Conservation (phyloP, 2,888 invertebrate species). For the Tenthredo livida region DNA sequence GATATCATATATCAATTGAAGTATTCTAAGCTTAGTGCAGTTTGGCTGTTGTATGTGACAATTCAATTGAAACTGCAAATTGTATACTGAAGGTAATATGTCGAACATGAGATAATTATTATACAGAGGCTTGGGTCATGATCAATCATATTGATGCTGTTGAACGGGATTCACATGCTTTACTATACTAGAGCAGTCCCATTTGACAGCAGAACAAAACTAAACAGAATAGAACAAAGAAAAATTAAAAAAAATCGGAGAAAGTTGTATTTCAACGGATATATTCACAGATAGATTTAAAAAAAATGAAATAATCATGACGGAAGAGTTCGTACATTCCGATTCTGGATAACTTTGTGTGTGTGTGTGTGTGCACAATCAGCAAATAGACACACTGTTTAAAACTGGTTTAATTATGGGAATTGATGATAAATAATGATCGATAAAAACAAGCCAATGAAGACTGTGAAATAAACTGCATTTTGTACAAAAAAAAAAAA, state of each 20-base stretch:
- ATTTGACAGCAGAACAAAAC: slow-evolving; percentile 29
- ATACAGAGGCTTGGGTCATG: slow-evolving; percentile 36
- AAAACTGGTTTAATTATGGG: slow-evolving; percentile 47
- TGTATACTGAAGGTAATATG: slow-evolving; percentile 25
- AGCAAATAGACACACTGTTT: slow-evolving; percentile 27
- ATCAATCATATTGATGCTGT: slow-evolving; percentile 32
- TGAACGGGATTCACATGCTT: slow-evolving; percentile 16
- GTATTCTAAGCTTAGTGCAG: slow-evolving; percentile 42
- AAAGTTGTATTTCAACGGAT: slow-evolving; percentile 1
- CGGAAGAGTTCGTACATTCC: slow-evolving; percentile 13
- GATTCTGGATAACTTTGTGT: slow-evolving; percentile 32
- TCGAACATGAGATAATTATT: slow-evolving; percentile 45
- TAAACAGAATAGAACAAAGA: not conserved
- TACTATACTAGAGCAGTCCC: not conserved
- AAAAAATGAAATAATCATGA: not conserved
- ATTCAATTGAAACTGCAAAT: slow-evolving; percentile 42
- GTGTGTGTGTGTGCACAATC: slow-evolving; percentile 34
- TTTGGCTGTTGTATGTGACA: slow-evolving; percentile 48
- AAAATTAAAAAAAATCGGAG: not conserved
- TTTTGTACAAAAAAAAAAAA: slow-evolving; percentile 65
- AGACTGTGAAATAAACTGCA: slow-evolving; percentile 53
- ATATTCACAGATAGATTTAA: not conserved
- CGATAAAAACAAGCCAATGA: slow-evolving; percentile 55
- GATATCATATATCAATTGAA: slow-evolving; percentile 3
- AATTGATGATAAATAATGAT: slow-evolving; percentile 50